A percentile compares a stretch with the other conserved stretches of the same genome.
Conservation (phyloP, 2,797 vertebrate species). For the Manis javanica region DNA sequence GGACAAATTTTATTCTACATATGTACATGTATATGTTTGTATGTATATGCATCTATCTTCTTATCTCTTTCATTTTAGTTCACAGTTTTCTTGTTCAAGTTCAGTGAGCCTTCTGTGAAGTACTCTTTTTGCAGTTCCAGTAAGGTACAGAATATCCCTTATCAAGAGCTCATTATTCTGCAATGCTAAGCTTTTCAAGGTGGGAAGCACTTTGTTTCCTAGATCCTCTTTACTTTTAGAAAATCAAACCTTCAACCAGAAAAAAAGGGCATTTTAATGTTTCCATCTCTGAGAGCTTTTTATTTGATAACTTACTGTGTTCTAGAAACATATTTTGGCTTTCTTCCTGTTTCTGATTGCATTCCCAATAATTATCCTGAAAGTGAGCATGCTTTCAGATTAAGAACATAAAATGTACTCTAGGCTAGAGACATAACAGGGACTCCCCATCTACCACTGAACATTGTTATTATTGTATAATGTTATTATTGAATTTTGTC, state of each 20-base stretch:
- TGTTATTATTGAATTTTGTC: not conserved
- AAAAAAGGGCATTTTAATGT: not conserved
- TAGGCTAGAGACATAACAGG: not conserved
- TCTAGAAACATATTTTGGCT: not conserved
- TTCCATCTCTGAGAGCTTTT: not conserved
- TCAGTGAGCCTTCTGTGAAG: not conserved
- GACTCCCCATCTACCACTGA: rapidly evolving
- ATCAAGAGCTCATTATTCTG: constrained; percentile 35
- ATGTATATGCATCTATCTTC: not conserved
- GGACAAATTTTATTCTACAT: not conserved
- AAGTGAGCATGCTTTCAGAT: not conserved
- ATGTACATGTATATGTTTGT: rapidly evolving
- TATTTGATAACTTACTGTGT: not conserved
- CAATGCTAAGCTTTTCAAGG: not conserved
- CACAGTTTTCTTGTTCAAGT: not conserved
- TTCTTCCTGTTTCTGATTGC: not conserved
- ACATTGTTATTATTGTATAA: not conserved
- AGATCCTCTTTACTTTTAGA: constrained; percentile 48
- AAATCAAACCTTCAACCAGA: not conserved
- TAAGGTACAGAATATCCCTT: not conserved
- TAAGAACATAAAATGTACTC: not conserved
- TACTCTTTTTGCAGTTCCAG: not conserved
- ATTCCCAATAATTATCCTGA: not conserved
- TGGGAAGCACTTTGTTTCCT: not conserved
- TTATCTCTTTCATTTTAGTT: not conserved